Percentiles rank a stretch among this genome's conserved stretches.
Conservation (phyloP, 2,888 invertebrate species). For the Aphrophora alni region DNA sequence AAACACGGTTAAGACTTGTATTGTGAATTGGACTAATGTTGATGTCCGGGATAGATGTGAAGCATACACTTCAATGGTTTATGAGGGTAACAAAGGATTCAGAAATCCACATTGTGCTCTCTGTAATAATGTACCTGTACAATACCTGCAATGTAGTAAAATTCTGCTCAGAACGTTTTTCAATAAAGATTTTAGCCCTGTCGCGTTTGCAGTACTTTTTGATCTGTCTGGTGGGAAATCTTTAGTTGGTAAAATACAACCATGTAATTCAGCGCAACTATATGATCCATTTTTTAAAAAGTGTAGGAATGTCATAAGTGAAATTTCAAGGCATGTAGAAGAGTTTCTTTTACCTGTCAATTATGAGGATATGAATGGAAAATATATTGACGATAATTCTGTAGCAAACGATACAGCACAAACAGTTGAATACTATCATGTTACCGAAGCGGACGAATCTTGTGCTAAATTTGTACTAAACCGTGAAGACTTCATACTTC, state of each 20-base stretch:
- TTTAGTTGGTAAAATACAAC: slow-evolving; percentile 53
- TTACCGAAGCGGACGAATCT: slow-evolving; percentile 34
- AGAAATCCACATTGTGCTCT: slow-evolving; percentile 60
- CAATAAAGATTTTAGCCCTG: slow-evolving; percentile 55
- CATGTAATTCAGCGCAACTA: slow-evolving; percentile 55
- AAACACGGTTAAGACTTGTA: slow-evolving; percentile 55
- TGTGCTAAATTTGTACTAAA: slow-evolving; percentile 57
- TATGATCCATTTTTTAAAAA: slow-evolving; percentile 59
- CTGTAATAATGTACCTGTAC: slow-evolving; percentile 57
- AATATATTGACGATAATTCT: slow-evolving; percentile 46
- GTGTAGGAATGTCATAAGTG: slow-evolving; percentile 57
- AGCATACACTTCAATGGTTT: slow-evolving; percentile 58
- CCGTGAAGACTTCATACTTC: slow-evolving; percentile 54
- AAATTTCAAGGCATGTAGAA: slow-evolving; percentile 49
- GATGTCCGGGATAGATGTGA: slow-evolving; percentile 55
- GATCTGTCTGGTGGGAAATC: slow-evolving; percentile 54
- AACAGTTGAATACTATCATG: slow-evolving; percentile 41
- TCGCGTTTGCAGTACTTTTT: slow-evolving; percentile 58
- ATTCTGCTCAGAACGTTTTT: slow-evolving; percentile 49
- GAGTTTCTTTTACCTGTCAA: slow-evolving; percentile 43
- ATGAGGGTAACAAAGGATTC: slow-evolving; percentile 55
- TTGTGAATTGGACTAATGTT: slow-evolving; percentile 56
- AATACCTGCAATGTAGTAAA: slow-evolving; percentile 49
- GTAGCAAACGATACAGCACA: slow-evolving; percentile 50
- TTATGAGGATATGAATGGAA: not conserved